Base-by-base conservation (phyloP, 2,888 invertebrate species). In the Melolontha melolontha region DNA sequence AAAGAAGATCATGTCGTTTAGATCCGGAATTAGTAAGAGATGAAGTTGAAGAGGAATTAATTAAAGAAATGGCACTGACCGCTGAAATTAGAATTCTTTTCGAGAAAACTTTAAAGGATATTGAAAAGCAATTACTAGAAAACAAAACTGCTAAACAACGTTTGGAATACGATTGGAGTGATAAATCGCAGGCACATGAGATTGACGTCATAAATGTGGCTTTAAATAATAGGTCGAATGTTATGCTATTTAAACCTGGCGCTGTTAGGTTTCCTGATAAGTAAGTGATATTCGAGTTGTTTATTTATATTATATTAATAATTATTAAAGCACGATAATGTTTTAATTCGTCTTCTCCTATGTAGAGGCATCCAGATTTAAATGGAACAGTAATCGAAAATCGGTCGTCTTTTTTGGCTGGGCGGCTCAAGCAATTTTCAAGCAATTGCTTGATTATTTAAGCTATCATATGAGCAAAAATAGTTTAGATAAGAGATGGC, bases 141-240 rank as follows among this genome's bases (percentile, higher is more conserved):
- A 91, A 94, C 77, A 92, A 92, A 77, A 90, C 92, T 12, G 91
- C 92, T 0, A 95, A 96, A 79, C 89, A 91, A 73, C 88, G 91
- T 49, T 85, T 96, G 68, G 96, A 97, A 83, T 91, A 90, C 77
- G 96, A 96, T 80, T 96, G 95, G 95, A 95, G 95, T 76, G 95
- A 96, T 79, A 97, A 97, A 84, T 87, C 88, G 67, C 90, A 93
- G 79, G 89, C 95, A 0, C 91, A 92, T 76, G 89, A 91, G 73
- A 90, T 93, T 2, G 96, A 96, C 75, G 83, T 91, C 0, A 82
- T 83, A 0, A 92, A 92, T 79, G 85, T 91, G 47, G 86, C 89
- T 8, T 84, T 96, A 5, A 90, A 88, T 69, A 90, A 92, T 55
- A 87, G 87, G 76, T 92, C 91, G 0, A 87, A 85, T 52, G 89